Evolutionary conservation across 2,113 vertebrate species (phyloP), one percentile per base, ranked within the genome.

Genomic region (Ptilorrhoa leucosticta): DNA sequence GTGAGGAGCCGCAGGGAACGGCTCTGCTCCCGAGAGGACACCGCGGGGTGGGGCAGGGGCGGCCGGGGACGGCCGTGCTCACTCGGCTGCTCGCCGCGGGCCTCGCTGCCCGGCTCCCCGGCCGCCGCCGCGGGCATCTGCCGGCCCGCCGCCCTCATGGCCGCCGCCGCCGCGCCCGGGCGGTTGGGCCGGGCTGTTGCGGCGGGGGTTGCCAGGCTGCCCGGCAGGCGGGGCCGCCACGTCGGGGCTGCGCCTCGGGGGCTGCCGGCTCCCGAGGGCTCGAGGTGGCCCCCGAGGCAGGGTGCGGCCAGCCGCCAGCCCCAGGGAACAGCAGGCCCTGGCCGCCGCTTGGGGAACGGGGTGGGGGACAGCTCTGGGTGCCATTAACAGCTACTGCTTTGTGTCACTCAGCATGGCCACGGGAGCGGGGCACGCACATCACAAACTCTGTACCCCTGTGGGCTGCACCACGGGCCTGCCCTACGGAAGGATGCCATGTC

Each of bases 391-490:
- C 48, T 15, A 1, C 33, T 48, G 8, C 1, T 33, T 14, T 1
- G 22, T 6, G 24, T 6, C n/a, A 2, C 14, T 24, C 56, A 1
- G 48, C 4, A 0, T 2, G 11, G 16, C 33, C 8, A 1, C 9
- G 1, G 66, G 3, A n/a, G 35, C 3, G 44, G 1, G 42, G 27
- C 79, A 31, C 1, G 2, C 30, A 7, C 33, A 8, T 15, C 19
- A 8, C 5, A 0, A 2, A 15, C 15, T 21, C 6, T 2, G 83
- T 11, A 2, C 24, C 39, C 2, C n/a, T 2, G 20, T 0, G 30
- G 26, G 35, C 44, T 15, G 72, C 45, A 17, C 40, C 58, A 1
- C 2, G 4, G 30, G 23, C 39, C 39, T 4, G 37, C 14, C 28
- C n/a, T 7, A 1, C 0, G 1, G 42, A 44, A n/a, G 20, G 47